Base-by-base conservation (phyloP, 2,888 invertebrate species). In the Machimus atricapillus region DNA sequence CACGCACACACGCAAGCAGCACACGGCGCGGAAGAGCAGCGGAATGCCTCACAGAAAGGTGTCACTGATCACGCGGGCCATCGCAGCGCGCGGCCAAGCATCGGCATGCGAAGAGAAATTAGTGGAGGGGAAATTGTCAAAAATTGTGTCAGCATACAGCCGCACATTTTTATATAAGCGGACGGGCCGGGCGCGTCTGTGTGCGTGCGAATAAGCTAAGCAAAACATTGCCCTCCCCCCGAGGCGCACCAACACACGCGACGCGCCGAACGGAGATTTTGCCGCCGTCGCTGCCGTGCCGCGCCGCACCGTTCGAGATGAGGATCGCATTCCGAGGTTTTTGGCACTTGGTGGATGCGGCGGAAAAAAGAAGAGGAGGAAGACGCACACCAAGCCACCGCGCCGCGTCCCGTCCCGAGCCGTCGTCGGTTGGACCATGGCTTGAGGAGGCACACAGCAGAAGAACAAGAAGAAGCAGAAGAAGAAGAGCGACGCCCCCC, bases 291-390 rank as follows among this genome's bases (percentile, higher is more conserved):
- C 40, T 74, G 85, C 43, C 16, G 85, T 40, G 78, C 16, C 31
- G 14, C 12, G 74, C 43, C 23, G 85, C 27, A 74, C 40, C 23
- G 46, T 73, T 14, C 5, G 40, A 73, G 83, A 66, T 83, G 83
- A 83, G 43, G 66, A 73, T 85, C 74, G 85, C 74, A 85, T 85
- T 85, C 58, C 46, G 9, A 23, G 46, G 85, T 74, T 85, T 85
- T 85, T 85, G 85, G 85, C 85, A 85, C 74, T 43, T 52, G 2
- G 85, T 74, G 46, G 74, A 74, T 31, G 37, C 23, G 74, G 74
- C 43, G 34, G 34, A 74, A 58, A 85, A 85, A 85, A 85, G 74
- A 85, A 73, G 74, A 85, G 74, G 46, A 74, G 16, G 40, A 43
- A 1, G 31, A 31, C 56, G 58, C 82, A 85, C 85, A 85, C 85